Evolutionary conservation across 92 coral and sea anemone species (phyloP).

Genomic region (Porites cylindrica): DNA sequence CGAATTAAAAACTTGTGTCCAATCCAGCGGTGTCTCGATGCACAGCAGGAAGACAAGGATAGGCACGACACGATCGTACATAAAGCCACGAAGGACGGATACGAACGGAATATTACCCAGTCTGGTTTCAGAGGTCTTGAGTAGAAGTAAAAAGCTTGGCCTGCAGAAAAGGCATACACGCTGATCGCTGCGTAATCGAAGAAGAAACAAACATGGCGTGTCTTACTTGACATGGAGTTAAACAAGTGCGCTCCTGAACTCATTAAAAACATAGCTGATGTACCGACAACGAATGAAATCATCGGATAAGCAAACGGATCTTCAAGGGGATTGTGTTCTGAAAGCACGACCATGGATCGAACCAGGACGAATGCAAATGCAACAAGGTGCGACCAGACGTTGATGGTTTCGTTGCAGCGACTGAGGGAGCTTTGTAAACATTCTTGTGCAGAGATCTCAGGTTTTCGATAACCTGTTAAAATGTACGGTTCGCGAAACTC

Average conservation of each 20-base stretch:
- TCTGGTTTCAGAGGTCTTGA: constrained; percentile 83
- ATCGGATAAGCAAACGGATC: constrained; percentile 92
- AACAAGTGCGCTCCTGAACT: constrained; percentile 92
- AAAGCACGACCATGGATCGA: constrained; percentile 69
- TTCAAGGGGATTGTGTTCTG: constrained; percentile 58
- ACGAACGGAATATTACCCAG: constrained; percentile 59
- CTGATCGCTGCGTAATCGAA: constrained; percentile 97
- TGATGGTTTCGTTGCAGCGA: constrained; percentile 87
- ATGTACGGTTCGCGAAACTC: constrained; percentile 94
- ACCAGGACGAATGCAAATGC: constrained; percentile 70
- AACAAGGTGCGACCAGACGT: constrained; percentile 91
- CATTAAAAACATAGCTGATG: constrained; percentile 78
- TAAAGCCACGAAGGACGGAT: constrained; percentile 60
- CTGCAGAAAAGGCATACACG: constrained; percentile 89
- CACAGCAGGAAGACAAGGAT: constrained; percentile 85
- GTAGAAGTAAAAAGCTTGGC: constrained; percentile 91
- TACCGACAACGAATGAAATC: constrained; percentile 83
- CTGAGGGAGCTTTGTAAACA: constrained; percentile 78
- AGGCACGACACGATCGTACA: constrained; percentile 72
- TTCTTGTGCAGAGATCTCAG: constrained; percentile 73
- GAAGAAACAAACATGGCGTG: constrained; percentile 94
- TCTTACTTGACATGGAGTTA: constrained; percentile 89
- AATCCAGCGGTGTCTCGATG: constrained; percentile 93
- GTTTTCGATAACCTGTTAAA: constrained; percentile 88
- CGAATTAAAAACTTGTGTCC: constrained; percentile 78